Conservation (phyloP, 2,113 vertebrate species). For the Aspiorhynchus laticeps region DNA sequence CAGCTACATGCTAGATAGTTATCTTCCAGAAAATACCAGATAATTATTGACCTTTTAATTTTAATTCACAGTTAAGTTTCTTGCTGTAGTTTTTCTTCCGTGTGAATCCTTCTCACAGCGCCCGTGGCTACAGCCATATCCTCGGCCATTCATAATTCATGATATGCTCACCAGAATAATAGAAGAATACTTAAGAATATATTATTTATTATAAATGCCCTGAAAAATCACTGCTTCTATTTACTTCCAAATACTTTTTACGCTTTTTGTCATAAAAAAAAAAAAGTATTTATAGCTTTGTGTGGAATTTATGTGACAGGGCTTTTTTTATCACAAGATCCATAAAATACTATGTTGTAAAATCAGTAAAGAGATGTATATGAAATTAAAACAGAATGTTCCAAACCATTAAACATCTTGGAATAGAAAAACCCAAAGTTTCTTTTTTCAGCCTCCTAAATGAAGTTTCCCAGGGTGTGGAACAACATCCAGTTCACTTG, state of each 20-base stretch:
- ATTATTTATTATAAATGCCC: not conserved
- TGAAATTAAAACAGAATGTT: not conserved
- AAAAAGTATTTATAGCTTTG: not conserved
- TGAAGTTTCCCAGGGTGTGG: constrained; percentile 26
- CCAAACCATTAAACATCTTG: not conserved
- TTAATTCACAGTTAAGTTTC: constrained; percentile 3
- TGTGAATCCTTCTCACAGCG: not conserved
- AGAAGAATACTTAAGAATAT: not conserved
- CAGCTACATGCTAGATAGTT: constrained; percentile 3
- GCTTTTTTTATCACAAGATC: not conserved
- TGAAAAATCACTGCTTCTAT: not conserved
- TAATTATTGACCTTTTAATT: constrained; percentile 29
- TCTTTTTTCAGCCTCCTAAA: constrained; percentile 24
- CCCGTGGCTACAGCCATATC: constrained; percentile 1
- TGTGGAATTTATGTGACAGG: not conserved
- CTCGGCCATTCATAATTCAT: not conserved
- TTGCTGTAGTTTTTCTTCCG: not conserved
- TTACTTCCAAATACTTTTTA: not conserved
- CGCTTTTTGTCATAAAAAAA: not conserved
- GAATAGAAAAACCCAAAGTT: not conserved
- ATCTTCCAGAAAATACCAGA: not conserved
- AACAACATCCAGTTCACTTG: constrained; percentile 24
- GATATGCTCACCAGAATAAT: not conserved
- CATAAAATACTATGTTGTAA: not conserved
- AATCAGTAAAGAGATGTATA: not conserved